A percentile compares a stretch with the other conserved stretches of the same genome.
phyloP scores from a whole-genome alignment of 2,113 vertebrate species.

The Arothron firmamentum region DNA sequence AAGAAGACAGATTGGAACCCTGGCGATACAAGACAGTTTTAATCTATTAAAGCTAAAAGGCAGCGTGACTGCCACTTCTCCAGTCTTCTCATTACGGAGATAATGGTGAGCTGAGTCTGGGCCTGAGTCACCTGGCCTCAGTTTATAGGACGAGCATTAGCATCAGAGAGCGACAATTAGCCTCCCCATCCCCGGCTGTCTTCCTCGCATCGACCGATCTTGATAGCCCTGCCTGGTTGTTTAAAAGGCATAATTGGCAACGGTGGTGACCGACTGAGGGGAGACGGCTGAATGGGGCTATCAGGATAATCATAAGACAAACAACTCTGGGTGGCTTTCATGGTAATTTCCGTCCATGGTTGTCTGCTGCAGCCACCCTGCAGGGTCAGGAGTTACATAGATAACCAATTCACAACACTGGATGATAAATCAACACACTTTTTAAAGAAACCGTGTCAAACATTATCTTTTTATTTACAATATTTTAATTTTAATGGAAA shows the following conservation, averaged over 20 bases:
- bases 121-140: conserved; percentile 39
- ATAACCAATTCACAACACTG: no score
- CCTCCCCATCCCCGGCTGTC: conserved; percentile 1
- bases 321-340: not conserved
- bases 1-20: not conserved
- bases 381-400: not conserved
- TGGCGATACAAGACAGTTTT: no score
- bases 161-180: conserved; percentile 53
- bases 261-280: not conserved
- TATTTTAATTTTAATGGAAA: conserved; percentile 5
- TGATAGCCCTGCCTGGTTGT: conserved; percentile 28
- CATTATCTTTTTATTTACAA: no score
- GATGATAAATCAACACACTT: not conserved
- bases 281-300: conserved; percentile 6
- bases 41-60: not conserved
- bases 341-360: not conserved
- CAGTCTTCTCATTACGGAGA: conserved; percentile 32
- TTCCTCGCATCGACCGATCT: conserved; percentile 7
- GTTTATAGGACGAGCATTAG: conserved; percentile 41
- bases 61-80: conserved; percentile 2
- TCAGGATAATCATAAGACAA: conserved; percentile 42
- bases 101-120: conserved; percentile 39
- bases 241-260: conserved; percentile 23
- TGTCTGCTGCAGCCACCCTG: not conserved
- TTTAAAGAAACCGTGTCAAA: not conserved